These are phyloP conservation scores for Tenthredo mesomela DNA, from an alignment of 2,888 invertebrate genomes.

Conservation along the genomic window DNA sequence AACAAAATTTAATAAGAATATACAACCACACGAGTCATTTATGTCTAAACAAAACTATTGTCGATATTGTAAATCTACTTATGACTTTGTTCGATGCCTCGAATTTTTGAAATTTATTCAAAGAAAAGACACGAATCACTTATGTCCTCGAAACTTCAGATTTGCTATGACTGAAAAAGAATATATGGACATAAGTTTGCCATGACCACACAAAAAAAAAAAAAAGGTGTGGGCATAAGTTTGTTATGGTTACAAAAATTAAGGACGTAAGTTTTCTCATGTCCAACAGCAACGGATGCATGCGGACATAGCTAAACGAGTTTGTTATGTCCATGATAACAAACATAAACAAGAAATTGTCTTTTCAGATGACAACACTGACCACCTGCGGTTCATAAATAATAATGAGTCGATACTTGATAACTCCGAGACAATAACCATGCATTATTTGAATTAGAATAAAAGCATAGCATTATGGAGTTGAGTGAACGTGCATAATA, in stretches of 20 bases:
- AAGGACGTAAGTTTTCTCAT: background rate
- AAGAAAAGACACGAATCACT: background rate
- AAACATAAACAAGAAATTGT: background rate
- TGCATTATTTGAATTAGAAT: constrained; percentile 8
- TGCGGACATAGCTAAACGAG: background rate
- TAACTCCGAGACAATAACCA: constrained; percentile 6
- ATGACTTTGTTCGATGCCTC: background rate
- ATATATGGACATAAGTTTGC: background rate
- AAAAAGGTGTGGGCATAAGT: background rate
- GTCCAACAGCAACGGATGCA: background rate
- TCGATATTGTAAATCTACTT: background rate
- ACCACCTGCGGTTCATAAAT: background rate
- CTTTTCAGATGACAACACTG: background rate
- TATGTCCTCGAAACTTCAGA: background rate
- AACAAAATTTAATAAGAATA: background rate
- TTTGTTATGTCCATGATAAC: background rate
- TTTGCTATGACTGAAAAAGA: background rate
- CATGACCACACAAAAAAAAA: background rate
- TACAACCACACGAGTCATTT: background rate
- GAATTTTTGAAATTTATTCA: background rate
- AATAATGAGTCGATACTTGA: background rate
- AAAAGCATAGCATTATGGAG: constrained; percentile 23
- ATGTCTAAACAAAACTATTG: background rate
- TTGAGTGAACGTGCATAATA: constrained; percentile 13
- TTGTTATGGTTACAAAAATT: background rate